Conservation (phyloP, 30 jellyfish, hydroid and myxozoan species). For the Aurelia sp. region DNA sequence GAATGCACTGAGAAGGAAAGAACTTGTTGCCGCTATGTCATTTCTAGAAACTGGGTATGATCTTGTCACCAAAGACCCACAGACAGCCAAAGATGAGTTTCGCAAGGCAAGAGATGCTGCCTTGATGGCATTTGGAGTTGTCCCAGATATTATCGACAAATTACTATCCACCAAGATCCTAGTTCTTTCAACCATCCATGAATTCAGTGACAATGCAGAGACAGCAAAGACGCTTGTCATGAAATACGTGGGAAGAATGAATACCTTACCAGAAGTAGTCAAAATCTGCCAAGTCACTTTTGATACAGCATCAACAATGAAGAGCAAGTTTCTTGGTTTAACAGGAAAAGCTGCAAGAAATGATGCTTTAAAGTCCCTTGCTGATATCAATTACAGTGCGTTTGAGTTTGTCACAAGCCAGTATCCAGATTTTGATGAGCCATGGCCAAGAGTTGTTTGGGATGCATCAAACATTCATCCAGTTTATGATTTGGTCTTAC, state of each 20-base stretch:
- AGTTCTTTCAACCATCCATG: constrained; percentile 80
- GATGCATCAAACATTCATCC: constrained; percentile 78
- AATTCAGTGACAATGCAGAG: constrained; percentile 77
- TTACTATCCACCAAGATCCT: constrained; percentile 83
- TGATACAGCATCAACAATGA: constrained; percentile 46
- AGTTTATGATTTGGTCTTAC: constrained; percentile 68
- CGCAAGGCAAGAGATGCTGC: constrained; percentile 91
- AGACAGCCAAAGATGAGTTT: constrained; percentile 81
- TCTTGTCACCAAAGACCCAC: constrained; percentile 64
- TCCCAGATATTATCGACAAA: constrained; percentile 79
- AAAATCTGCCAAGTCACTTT: constrained; percentile 74
- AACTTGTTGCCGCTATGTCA: constrained; percentile 86
- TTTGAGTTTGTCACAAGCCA: constrained; percentile 60
- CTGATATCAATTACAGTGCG: constrained; percentile 73
- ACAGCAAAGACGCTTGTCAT: constrained; percentile 78
- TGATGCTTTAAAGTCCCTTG: constrained; percentile 60
- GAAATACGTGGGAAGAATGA: constrained; percentile 83
- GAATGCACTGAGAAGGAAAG: constrained; percentile 90
- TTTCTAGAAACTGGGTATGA: constrained; percentile 92
- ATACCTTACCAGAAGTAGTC: constrained; percentile 90
- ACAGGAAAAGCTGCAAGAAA: constrained; percentile 82
- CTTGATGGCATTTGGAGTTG: constrained; percentile 97
- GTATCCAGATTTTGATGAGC: constrained; percentile 2
- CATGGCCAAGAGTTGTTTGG: constrained; percentile 76
- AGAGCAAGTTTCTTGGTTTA: constrained; percentile 46